Evolutionary conservation across 92 coral and sea anemone species (phyloP).

Genomic region (Blastomussa wellsi): DNA sequence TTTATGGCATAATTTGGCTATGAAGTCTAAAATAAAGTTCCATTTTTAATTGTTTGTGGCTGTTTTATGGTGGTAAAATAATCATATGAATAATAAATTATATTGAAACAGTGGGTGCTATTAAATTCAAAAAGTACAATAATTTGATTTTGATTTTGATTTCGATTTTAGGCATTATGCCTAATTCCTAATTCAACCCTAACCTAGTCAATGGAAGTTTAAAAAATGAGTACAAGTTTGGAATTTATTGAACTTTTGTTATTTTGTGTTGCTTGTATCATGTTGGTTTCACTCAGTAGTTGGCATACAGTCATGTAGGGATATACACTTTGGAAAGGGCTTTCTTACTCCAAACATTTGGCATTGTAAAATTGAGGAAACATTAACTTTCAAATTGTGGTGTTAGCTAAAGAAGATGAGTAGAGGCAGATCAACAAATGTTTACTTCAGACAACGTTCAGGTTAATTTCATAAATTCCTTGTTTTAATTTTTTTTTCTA

Average conservation of each 20-base stretch:
- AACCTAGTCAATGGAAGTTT: neutral
- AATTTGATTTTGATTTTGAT: neutral
- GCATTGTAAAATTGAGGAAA: neutral
- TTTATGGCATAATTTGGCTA: neutral
- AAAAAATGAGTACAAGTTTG: neutral
- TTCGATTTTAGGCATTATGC: neutral
- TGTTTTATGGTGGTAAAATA: neutral
- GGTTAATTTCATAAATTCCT: neutral
- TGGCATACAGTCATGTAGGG: neutral
- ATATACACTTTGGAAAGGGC: neutral
- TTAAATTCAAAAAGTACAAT: neutral
- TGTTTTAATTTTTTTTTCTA: neutral
- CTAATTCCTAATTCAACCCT: no score
- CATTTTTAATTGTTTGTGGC: neutral
- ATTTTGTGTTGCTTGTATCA: neutral
- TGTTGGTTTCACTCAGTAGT: neutral
- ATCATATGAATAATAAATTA: neutral
- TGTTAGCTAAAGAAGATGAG: neutral
- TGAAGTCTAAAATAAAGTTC: neutral
- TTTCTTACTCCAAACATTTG: neutral
- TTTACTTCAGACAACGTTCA: conserved; percentile 13
- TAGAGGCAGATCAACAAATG: conserved; percentile 2
- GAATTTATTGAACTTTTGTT: neutral
- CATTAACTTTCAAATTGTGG: neutral
- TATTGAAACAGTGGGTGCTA: neutral